Base-by-base conservation (phyloP, 2,888 invertebrate genomes). In the Drosophila diplacantha region DNA sequence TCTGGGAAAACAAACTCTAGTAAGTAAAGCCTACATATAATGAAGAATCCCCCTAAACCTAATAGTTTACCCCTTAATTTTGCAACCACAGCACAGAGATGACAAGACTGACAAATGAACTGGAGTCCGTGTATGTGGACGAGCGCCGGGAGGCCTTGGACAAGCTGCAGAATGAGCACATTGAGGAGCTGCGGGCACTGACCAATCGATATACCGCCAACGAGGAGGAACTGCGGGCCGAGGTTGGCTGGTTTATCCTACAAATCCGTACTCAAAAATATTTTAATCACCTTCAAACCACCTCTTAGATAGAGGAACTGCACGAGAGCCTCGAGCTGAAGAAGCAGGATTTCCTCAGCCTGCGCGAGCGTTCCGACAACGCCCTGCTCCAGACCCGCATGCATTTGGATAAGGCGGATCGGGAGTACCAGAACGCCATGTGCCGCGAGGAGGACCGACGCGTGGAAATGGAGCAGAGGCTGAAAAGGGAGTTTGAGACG, bases 1-100 rank as follows among this genome's bases (percentile, higher is more conserved):
- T 92, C 89, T 92, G 92, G 92, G 92, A 92, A 84, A 90, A 91
- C 71, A 90, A 90, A 86, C 85, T 92, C 77, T 84, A 88, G 88
- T 87, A 83, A 85, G 85, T 44, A 31, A 73, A 5, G 6, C 14
- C 32, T 26, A 3, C 26, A 26, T 26, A 9, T 26, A 8, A 26
- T 8, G 8, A 26, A 3, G 26, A 26, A 5, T 12, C 6, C 5
- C 18, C 0, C 12, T 39, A 8, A n/a, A 43, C 37, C 20, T 2
- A 7, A 3, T 20, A 38, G 3, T 20, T 12, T 7, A 7, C 20
- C 26, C 2, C 3, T 0, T 0, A 20, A 18, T 38, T 18, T 34
- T 38, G 4, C 4, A 12, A 5, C 3, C 22, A 52, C 64, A 88
- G 91, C 74, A 90, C 90, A 81, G 92, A 92, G 88, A 91, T 91